Percentiles rank a stretch among this genome's conserved stretches.
These are phyloP conservation scores for Brenthis ino DNA, from an alignment of 2,888 invertebrate genomes.

Conservation along the genomic window DNA sequence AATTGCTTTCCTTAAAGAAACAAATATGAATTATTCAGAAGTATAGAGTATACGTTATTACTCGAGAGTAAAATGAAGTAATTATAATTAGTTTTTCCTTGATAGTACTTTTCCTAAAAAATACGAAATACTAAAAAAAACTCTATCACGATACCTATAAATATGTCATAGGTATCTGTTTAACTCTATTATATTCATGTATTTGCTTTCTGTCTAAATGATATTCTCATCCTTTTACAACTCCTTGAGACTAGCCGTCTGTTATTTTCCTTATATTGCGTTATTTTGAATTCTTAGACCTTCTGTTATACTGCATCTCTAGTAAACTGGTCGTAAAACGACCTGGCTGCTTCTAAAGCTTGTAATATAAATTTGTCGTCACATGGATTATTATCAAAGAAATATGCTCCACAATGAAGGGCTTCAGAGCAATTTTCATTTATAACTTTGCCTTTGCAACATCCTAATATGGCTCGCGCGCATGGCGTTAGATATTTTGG, in stretches of 20 bases:
- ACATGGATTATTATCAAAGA: constrained; percentile 90
- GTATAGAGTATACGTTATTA: no score
- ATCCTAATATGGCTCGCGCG: constrained; percentile 89
- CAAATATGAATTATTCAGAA: no score
- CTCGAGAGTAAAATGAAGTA: no score
- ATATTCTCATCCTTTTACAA: not conserved
- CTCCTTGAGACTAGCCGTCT: not conserved
- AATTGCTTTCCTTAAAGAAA: no score
- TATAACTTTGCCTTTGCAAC: constrained; percentile 82
- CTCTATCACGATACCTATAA: no score
- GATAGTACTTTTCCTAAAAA: no score
- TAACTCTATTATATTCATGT: no score
- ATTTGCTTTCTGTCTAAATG: no score
- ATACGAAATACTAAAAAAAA: no score
- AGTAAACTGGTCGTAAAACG: constrained; percentile 64
- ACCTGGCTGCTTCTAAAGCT: constrained; percentile 77
- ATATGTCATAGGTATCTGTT: no score
- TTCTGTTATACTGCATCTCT: constrained; percentile 16
- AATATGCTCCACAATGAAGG: constrained; percentile 86
- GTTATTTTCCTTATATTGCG: constrained; percentile 1
- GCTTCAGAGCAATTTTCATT: constrained; percentile 86
- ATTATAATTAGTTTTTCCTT: no score
- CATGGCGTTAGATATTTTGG: constrained; percentile 80
- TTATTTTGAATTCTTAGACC: not conserved
- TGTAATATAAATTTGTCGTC: constrained; percentile 81